A percentile compares a stretch with the other conserved stretches of the same genome.
Evolutionary conservation across 2,888 invertebrate genomes (phyloP).

Genomic region (Nemotelus pantherinus): DNA sequence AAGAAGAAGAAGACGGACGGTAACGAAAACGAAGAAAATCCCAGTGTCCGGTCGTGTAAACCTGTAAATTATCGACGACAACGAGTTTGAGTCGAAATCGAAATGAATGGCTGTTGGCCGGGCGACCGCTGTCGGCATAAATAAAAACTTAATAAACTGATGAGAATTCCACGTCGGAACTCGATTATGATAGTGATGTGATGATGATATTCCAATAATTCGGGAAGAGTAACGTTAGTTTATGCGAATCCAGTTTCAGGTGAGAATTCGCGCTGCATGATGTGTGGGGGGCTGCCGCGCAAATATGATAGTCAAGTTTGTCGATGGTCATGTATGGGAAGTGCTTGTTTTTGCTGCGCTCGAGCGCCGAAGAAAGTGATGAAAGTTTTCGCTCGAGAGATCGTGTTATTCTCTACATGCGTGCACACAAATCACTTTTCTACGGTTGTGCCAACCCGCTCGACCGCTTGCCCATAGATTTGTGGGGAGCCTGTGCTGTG

Average conservation of each 20-base stretch:
- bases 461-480: too few relatives aligned
- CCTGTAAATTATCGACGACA: neutral
- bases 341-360: neutral
- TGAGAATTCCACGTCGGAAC: too few relatives aligned
- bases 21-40: neutral
- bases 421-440: neutral
- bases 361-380: neutral
- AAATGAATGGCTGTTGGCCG: neutral
- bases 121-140: neutral
- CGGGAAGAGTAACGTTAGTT: too few relatives aligned
- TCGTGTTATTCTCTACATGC: neutral
- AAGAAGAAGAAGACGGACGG: neutral
- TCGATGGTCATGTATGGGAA: neutral
- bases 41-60: neutral
- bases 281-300: neutral
- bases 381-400: neutral
- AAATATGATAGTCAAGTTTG: neutral
- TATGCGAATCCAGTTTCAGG: neutral
- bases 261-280: neutral
- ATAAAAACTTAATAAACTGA: neutral
- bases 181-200: too few relatives aligned
- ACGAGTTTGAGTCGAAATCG: conserved; percentile 16
- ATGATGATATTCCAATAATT: too few relatives aligned
- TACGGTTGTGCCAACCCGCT: too few relatives aligned
- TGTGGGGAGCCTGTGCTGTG: too few relatives aligned